Evolutionary conservation across 2,113 vertebrate genomes (phyloP).

Genomic region (Serilophus lunatus): DNA sequence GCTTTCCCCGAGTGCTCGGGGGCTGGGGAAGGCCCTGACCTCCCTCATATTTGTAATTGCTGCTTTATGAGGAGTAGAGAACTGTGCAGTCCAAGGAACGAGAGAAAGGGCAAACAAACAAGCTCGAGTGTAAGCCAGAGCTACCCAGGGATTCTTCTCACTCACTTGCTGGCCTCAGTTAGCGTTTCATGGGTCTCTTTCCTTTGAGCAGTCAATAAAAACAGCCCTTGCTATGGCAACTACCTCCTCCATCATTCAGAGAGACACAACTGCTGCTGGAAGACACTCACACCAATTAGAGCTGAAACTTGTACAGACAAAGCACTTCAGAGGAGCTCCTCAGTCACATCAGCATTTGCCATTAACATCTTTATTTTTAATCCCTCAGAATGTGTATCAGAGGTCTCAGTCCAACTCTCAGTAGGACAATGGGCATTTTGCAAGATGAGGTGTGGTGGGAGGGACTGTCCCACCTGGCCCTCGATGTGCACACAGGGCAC

Average conservation of each 20-base stretch:
- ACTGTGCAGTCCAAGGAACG: background rate
- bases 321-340: background rate
- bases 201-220: conserved; percentile 60
- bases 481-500: fast-evolving
- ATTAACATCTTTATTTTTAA: background rate
- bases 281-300: background rate
- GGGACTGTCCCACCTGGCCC: background rate
- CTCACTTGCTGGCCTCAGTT: conserved; percentile 34
- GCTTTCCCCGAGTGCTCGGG: background rate
- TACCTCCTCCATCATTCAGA: background rate
- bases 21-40: background rate
- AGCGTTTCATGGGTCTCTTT: conserved; percentile 53
- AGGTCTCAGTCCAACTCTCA: fast-evolving
- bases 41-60: conserved; percentile 20
- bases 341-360: background rate
- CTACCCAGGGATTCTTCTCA: conserved; percentile 49
- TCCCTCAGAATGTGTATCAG: fast-evolving
- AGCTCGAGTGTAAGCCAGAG: background rate
- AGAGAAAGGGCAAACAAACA: background rate
- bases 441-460: background rate
- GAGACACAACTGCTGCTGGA: background rate
- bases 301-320: background rate
- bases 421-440: fast-evolving
- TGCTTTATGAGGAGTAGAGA: background rate
- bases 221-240: conserved; percentile 61